Evolutionary conservation across 2,113 vertebrate genomes (phyloP).

Genomic region (Otus sunia): DNA sequence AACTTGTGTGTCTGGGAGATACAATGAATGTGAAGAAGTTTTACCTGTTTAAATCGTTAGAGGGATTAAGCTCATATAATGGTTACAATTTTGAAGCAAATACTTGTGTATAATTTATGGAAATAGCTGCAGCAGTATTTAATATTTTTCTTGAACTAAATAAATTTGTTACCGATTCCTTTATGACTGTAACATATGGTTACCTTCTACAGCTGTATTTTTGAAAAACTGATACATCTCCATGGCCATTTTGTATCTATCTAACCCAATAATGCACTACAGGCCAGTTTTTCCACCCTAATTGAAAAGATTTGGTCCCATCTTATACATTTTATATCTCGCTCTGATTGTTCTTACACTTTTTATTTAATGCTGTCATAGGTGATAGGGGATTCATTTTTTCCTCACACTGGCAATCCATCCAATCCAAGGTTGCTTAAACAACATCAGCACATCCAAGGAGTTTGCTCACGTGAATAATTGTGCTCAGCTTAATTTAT

Average conservation of each 20-base stretch:
- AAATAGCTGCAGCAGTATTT: neutral
- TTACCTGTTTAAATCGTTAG: neutral
- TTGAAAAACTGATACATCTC: neutral
- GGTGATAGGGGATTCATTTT: neutral
- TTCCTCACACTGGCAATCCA: neutral
- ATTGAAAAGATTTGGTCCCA: neutral
- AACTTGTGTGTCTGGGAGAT: neutral
- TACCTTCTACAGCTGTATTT: neutral
- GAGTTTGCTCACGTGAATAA: neutral
- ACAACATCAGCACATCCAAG: neutral
- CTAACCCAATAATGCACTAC: neutral
- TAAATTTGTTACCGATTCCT: neutral
- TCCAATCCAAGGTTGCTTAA: neutral
- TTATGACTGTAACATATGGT: neutral
- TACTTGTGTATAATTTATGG: neutral
- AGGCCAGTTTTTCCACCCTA: neutral
- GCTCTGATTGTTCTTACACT: neutral
- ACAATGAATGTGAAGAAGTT: neutral
- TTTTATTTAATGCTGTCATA: neutral
- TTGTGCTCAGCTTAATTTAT: neutral
- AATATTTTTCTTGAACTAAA: neutral
- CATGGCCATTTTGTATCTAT: neutral
- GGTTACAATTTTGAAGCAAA: neutral
- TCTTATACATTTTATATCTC: neutral
- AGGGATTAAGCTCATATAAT: neutral